These are phyloP conservation scores for Rhinophrynus dorsalis DNA, from an alignment of 2,797 vertebrate species.

Conservation along the genomic window DNA sequence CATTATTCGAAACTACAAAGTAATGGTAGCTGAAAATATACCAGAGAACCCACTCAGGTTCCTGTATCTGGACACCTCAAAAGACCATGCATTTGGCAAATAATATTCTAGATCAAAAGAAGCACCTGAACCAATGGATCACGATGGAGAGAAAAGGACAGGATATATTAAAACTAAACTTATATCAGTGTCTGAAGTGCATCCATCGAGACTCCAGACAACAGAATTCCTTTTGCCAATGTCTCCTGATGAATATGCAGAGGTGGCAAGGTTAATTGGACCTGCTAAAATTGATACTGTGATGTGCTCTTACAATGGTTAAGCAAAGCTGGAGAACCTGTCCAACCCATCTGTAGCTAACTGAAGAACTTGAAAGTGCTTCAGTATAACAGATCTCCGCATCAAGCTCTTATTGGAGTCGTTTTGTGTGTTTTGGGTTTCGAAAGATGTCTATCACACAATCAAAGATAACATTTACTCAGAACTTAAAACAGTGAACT, in stretches of 20 bases:
- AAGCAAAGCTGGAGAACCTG: no score
- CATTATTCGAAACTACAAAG: conserved; percentile 95
- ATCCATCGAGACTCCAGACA: conserved; percentile 72
- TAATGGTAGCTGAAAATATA: conserved; percentile 95
- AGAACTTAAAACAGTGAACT: no score
- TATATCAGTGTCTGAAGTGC: conserved; percentile 96
- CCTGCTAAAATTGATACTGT: conserved; percentile 75
- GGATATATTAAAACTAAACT: conserved; percentile 95
- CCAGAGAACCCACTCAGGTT: conserved; percentile 92
- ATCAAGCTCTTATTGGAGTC: no score
- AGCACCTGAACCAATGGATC: conserved; percentile 86
- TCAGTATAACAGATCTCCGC: no score
- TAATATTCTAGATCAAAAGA: conserved; percentile 91
- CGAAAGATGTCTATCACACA: no score
- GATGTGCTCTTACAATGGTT: no score
- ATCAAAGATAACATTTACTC: no score
- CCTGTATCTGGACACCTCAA: conserved; percentile 84
- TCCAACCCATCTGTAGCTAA: no score
- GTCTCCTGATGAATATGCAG: conserved; percentile 85
- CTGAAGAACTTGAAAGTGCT: no score
- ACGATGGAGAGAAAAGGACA: conserved; percentile 71
- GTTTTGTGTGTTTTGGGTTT: no score
- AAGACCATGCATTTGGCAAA: conserved; percentile 91
- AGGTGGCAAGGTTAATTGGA: conserved; percentile 71
- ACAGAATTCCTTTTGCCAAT: conserved; percentile 82